phyloP scores from a whole-genome alignment of 2,888 invertebrate species.

The Timema cristinae region DNA sequence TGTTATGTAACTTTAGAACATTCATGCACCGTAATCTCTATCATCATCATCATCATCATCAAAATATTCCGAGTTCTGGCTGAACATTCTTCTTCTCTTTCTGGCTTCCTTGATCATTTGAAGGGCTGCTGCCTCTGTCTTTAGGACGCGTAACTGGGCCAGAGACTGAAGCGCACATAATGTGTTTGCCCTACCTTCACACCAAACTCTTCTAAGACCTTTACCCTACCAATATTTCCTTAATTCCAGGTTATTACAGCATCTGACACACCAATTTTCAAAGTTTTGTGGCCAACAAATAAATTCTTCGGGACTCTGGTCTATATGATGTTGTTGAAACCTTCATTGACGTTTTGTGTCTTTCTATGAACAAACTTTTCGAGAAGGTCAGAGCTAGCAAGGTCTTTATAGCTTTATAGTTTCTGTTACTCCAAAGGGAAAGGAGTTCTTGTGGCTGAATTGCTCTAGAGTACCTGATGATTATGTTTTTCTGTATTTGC shows the following conservation, averaged over 20 bases:
- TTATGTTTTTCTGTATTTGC: conserved; percentile 14
- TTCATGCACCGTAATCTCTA: too few species aligned
- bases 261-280: conserved; percentile 20
- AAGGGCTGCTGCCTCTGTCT: background rate
- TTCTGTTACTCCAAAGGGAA: conserved; percentile 20
- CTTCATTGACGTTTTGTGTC: conserved; percentile 32
- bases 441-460: conserved; percentile 20
- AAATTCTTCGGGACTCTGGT: conserved; percentile 22
- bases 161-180: background rate
- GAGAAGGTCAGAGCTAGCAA: conserved; percentile 23
- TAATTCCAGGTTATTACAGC: conserved; percentile 24
- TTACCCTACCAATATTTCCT: conserved; percentile 2
- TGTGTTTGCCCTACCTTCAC: background rate
- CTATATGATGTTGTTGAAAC: conserved; percentile 25
- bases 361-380: conserved; percentile 22
- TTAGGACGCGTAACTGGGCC: background rate
- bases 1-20: too few species aligned
- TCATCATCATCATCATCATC: too few species aligned
- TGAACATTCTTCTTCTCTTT: background rate
- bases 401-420: conserved; percentile 24
- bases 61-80: too few species aligned
- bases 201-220: background rate
- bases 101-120: conserved; percentile 6
- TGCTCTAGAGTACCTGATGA: background rate
- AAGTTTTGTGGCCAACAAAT: too few species aligned